Base-by-base conservation (phyloP, 2,113 vertebrate species). In the Hemichromis elongatus region DNA sequence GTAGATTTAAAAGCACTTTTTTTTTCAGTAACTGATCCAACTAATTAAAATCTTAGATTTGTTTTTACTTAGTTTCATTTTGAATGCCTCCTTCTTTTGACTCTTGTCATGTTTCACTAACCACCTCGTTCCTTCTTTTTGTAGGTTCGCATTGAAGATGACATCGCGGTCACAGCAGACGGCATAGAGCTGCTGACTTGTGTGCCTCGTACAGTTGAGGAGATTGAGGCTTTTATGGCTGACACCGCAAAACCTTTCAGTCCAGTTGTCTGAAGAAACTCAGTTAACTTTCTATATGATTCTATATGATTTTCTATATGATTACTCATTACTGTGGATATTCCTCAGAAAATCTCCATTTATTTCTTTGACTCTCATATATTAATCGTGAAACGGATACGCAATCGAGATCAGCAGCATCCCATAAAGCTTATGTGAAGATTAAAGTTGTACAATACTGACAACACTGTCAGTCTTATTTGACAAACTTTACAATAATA, bases 61-160 rank as follows among this genome's bases (percentile, higher is more conserved):
- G 50, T 19, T 52, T 54, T 21, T 14, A 6, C 19, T 3, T 37
- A 53, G 42, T n/a, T 77, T 35, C 6, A 6, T 10, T 53, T 54
- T 30, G 18, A 79, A 55, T 10, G 30, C 0, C 47, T 63, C 33
- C 35, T 18, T 57, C 14, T 47, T 63, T 35, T 40, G 8, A 26
- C 12, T 75, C 18, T 63, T 4, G 5, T 21, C 2, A 4, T 73
- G 55, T 75, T 19, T 81, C 42, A 56, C 19, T 81, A 19, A 80
- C 42, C 3, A 1, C 42, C 45, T 33, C 84, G 13, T 82, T 54
- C 4, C 26, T 4, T 1, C 37, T 84, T 37, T 57, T 14, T 73
- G 7, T 94, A 99, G 98, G 98, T 99, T 80, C 98, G 98, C 4
- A 99, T 99, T 3, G 98, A 99, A 90, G 98, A 99, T 0, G 96